Base-by-base conservation (phyloP, 2,113 vertebrate genomes). In the Tonatia bakeri region DNA sequence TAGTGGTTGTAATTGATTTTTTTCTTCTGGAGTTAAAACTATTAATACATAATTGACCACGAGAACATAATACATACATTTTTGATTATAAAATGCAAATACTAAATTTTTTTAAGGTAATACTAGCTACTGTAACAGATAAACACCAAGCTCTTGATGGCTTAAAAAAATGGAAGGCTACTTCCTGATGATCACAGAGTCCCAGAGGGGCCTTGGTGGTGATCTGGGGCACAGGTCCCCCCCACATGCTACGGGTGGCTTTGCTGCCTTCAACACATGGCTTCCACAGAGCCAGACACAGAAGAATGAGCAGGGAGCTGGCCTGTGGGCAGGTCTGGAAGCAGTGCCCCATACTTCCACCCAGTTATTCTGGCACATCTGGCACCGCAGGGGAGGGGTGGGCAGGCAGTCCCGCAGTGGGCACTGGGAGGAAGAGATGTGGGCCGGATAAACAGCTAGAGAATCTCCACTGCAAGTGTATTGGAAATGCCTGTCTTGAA, bases 21-120 rank as follows among this genome's bases (percentile, higher is more conserved):
- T 83, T 87, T 89, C 85, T 86, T 75, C 73, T 26, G 16, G 52
- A 67, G 76, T 89, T 65, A 72, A 52, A 69, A 94, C 59, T 75
- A 90, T 56, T 72, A 95, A 76, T 70, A 93, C 10, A 40, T 38
- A 93, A 45, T 85, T 67, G 31, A 64, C 14, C 2, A 36, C 72
- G 59, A 77, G 20, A 52, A 70, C 3, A 92, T 54, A 65, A 47
- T 52, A 40, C 9, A 43, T 3, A 83, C 8, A 43, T 28, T 76
- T 92, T 92, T 45, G 65, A 80, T 91, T 88, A 83, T n/a, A 59
- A 95, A 50, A 92, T n/a, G 47, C 56, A 81, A 43, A 17, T 36
- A 89, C 36, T 73, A 79, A 84, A 36, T 43, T 59, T 82, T 67
- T 75, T 33, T 82, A 79, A 77, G 45, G 59, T 81, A 75, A 67